Percentiles rank a stretch among this genome's conserved stretches.
Conservation (phyloP, 2,113 vertebrate genomes). For the Chamaetylas fuelleborni region DNA sequence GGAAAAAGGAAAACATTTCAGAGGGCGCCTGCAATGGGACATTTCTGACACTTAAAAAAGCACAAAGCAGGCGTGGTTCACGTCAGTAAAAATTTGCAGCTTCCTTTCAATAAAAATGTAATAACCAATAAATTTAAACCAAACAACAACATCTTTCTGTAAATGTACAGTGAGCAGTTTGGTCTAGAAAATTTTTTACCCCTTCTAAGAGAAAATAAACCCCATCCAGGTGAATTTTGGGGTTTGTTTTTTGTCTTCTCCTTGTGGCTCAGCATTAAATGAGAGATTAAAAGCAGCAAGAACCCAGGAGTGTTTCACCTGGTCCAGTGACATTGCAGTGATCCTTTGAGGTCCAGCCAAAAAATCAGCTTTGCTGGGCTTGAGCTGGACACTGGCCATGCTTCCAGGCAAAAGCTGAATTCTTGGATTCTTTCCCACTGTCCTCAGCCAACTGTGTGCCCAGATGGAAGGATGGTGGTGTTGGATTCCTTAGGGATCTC, state of each 20-base stretch:
- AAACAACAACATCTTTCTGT: not conserved
- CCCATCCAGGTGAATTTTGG: not conserved
- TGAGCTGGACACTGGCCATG: not conserved
- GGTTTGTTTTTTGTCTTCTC: not conserved
- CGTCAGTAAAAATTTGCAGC: not conserved
- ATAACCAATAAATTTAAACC: not conserved
- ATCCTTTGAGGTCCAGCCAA: not conserved
- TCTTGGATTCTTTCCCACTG: not conserved
- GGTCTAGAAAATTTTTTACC: not conserved
- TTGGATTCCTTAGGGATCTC: not conserved
- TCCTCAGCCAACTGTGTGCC: not conserved
- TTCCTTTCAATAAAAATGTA: not conserved
- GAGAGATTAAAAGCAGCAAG: not conserved
- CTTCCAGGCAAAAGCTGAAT: not conserved
- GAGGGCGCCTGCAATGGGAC: not conserved
- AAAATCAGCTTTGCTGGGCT: not conserved
- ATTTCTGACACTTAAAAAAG: not conserved
- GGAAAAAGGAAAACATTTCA: conserved; percentile 14
- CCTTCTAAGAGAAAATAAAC: not conserved
- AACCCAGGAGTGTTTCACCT: not conserved
- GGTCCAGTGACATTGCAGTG: not conserved
- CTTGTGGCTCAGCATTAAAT: not conserved
- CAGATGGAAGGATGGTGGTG: not conserved
- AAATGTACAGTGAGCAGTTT: not conserved
- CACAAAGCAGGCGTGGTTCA: not conserved